These are phyloP conservation scores for Cardiocondyla obscurior DNA, from an alignment of 1,140 invertebrate genomes.

Conservation along the genomic window DNA sequence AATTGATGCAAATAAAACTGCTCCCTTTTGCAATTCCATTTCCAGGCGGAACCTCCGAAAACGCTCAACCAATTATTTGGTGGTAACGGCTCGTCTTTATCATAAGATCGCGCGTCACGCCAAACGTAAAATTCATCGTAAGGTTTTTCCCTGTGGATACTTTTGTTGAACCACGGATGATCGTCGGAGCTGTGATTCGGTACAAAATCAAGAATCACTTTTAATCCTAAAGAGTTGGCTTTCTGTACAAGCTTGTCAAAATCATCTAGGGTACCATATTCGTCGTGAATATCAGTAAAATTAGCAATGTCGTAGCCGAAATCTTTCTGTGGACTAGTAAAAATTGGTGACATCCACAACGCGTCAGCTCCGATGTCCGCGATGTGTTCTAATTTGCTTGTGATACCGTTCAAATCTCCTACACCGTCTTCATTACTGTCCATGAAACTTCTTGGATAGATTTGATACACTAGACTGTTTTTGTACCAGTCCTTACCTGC, in stretches of 20 bases:
- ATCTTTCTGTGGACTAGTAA: slow-evolving; percentile 85
- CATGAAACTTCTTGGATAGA: slow-evolving; percentile 91
- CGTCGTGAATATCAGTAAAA: slow-evolving; percentile 85
- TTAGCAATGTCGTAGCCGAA: slow-evolving; percentile 88
- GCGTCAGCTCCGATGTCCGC: slow-evolving; percentile 87
- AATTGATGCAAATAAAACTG: slow-evolving; percentile 88
- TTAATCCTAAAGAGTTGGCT: slow-evolving; percentile 75
- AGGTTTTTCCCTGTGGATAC: slow-evolving; percentile 83
- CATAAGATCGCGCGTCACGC: slow-evolving; percentile 81
- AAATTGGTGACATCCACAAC: slow-evolving; percentile 87
- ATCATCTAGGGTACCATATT: slow-evolving; percentile 87
- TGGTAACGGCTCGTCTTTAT: slow-evolving; percentile 60
- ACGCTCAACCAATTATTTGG: slow-evolving; percentile 81
- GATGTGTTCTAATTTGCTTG: slow-evolving; percentile 86
- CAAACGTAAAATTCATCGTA: slow-evolving; percentile 90
- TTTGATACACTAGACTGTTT: slow-evolving; percentile 89
- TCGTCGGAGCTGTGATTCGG: slow-evolving; percentile 90
- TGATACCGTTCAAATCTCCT: slow-evolving; percentile 89
- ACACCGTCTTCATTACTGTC: slow-evolving; percentile 91
- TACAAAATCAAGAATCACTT: slow-evolving; percentile 88
- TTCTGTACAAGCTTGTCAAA: slow-evolving; percentile 84
- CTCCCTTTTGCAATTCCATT: slow-evolving; percentile 82
- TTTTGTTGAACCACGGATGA: slow-evolving; percentile 89
- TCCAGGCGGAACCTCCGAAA: slow-evolving; percentile 85
- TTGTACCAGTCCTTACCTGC: slow-evolving; percentile 88